Conservation (phyloP, 2,797 vertebrate genomes). For the Echiichthys vipera region DNA sequence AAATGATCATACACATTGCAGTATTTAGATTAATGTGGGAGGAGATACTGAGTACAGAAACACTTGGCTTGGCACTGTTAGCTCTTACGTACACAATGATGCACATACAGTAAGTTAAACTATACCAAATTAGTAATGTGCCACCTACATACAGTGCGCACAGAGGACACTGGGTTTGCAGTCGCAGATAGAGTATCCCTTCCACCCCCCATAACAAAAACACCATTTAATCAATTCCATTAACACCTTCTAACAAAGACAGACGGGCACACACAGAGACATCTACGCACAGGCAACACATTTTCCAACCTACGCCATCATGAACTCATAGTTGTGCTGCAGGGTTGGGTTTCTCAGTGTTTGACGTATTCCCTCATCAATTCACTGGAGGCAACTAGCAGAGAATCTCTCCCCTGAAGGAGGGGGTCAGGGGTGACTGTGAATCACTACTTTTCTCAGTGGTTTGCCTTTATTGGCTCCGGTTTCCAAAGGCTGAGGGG, state of each 20-base stretch:
- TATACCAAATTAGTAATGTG: constrained; percentile 43
- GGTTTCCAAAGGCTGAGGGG: constrained; percentile 24
- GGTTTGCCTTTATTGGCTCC: constrained; percentile 38
- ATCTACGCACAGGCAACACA: constrained; percentile 38
- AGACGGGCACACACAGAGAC: constrained; percentile 6
- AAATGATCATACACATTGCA: constrained; percentile 24
- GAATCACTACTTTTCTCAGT: constrained; percentile 52
- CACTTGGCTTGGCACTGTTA: constrained; percentile 39
- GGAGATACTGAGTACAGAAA: constrained; percentile 27
- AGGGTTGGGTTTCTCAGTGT: constrained; percentile 24
- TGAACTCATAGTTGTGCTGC: constrained; percentile 19
- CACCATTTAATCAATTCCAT: constrained; percentile 27
- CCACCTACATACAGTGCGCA: constrained; percentile 31
- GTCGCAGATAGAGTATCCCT: constrained; percentile 15
- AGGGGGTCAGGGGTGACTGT: constrained; percentile 43
- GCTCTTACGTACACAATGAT: constrained; percentile 63
- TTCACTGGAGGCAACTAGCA: constrained; percentile 32
- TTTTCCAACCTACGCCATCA: constrained; percentile 54
- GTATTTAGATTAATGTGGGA: constrained; percentile 61
- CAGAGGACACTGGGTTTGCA: constrained; percentile 17
- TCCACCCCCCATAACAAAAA: neutral
- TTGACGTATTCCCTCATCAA: constrained; percentile 53
- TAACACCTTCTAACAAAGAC: constrained; percentile 47
- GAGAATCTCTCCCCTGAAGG: constrained; percentile 24
- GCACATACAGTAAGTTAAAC: constrained; percentile 40